Conservation (phyloP, 2,888 invertebrate genomes). For the Macrosiphum euphorbiae region DNA sequence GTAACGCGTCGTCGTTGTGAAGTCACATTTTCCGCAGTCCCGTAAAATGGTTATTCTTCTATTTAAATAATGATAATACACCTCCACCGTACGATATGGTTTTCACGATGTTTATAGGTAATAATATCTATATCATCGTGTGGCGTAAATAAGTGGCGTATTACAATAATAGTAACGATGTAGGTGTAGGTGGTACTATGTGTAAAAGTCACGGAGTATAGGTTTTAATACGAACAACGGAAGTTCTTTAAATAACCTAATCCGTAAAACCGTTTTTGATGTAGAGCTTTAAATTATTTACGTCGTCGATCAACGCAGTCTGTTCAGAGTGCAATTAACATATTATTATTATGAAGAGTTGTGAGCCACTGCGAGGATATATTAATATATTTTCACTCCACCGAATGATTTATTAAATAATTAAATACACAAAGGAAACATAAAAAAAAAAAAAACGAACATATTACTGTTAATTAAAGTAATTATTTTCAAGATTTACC, state of each 20-base stretch:
- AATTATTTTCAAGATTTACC: slow-evolving; percentile 49
- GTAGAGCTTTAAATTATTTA: neutral
- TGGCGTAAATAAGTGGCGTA: neutral
- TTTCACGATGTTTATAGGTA: neutral
- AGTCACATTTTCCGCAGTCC: neutral
- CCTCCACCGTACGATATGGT: neutral
- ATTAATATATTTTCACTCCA: neutral
- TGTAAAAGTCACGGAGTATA: neutral
- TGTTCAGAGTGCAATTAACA: neutral
- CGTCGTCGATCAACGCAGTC: neutral
- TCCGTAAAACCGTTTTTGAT: neutral
- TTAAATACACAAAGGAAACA: slow-evolving; percentile 11
- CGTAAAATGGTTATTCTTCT: neutral
- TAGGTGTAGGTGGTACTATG: neutral
- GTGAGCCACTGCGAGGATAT: neutral
- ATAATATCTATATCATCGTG: neutral
- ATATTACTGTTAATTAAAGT: neutral
- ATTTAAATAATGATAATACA: neutral
- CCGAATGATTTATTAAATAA: slow-evolving; percentile 33
- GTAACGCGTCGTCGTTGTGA: neutral
- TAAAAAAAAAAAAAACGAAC: neutral
- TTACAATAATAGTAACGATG: neutral
- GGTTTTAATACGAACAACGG: neutral
- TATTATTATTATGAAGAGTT: neutral
- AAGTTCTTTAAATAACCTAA: neutral